A percentile compares a stretch with the other conserved stretches of the same genome.
These are phyloP conservation scores for Hystrix brachyura DNA, from an alignment of 2,113 vertebrate species.

Conservation along the genomic window DNA sequence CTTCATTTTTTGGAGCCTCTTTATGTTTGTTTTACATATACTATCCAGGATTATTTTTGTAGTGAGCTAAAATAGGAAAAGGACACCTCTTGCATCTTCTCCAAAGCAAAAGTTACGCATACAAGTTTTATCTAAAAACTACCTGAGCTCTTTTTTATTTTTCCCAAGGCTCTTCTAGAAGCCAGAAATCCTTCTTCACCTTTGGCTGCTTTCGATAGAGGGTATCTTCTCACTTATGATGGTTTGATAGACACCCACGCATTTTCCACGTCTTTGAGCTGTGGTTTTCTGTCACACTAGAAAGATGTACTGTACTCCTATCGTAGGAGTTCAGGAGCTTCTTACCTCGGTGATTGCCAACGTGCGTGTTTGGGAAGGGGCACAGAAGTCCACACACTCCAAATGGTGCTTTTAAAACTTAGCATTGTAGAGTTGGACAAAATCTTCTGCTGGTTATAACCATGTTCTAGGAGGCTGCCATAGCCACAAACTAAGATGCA, in stretches of 20 bases:
- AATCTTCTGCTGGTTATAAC: background rate
- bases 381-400: background rate
- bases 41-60: background rate
- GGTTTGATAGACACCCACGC: background rate
- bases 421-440: background rate
- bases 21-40: background rate
- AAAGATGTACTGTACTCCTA: background rate
- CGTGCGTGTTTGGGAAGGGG: background rate
- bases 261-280: background rate
- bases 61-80: background rate
- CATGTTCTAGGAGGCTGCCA: background rate
- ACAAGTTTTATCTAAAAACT: background rate
- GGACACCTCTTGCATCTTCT: background rate
- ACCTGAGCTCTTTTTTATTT: background rate
- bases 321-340: background rate
- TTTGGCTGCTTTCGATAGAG: background rate
- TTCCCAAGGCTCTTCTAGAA: background rate
- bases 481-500: background rate
- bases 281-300: background rate
- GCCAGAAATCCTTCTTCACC: background rate
- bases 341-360: background rate
- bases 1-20: background rate
- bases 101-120: background rate
- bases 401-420: background rate
- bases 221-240: background rate